Evolutionary conservation across 2,113 vertebrate genomes (phyloP), one percentile per base, ranked within the genome.

Genomic region (Vulpes vulpes): DNA sequence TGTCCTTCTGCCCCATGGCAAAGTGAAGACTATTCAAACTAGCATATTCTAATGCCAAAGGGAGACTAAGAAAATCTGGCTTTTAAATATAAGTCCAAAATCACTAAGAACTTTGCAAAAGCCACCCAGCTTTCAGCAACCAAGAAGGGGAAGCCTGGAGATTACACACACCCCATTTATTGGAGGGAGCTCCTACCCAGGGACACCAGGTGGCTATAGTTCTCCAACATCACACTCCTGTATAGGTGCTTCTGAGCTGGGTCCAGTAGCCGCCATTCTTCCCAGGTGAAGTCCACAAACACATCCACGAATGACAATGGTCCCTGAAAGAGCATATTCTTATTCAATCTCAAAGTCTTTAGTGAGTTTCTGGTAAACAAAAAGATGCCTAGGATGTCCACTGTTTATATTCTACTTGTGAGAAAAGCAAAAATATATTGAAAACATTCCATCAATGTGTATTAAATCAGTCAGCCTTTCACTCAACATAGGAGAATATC

Each of bases 201-300:
- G 5, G 43, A 97, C 14, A 92, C 91, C 60, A 95, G 73, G 55
- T 89, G 82, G 80, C 94, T 65, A 1, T 92, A 97, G n/a, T 94
- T 97, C 88, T 97, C 96, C 93, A 95, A 2, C 91, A 92, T 98
- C 55, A 98, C 88, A 11, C 59, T 96, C 80, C 73, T 51, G 74
- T 95, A 92, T 27, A 97, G 88, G 16, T 51, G 19, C 83, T 85
- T 95, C 93, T 98, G 95, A 20, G 32, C 25, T 3, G n/a, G 19
- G 20, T 94, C 80, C 74, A 98, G 84, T 55, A 96, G 43, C 14
- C 0, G 73, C 97, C 96, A 96, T n/a, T 96, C 87, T 14, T 98
- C 97, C 85, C 93, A 67, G n/a, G 88, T 92, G 38, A 97, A 97
- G 80, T 83, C 64, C 88, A 97, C 91, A 88, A 35, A 95, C 67